Evolutionary conservation across 1,140 invertebrate genomes (phyloP), one percentile per base, ranked within the genome.

Genomic region (Trichogramma pretiosum): DNA sequence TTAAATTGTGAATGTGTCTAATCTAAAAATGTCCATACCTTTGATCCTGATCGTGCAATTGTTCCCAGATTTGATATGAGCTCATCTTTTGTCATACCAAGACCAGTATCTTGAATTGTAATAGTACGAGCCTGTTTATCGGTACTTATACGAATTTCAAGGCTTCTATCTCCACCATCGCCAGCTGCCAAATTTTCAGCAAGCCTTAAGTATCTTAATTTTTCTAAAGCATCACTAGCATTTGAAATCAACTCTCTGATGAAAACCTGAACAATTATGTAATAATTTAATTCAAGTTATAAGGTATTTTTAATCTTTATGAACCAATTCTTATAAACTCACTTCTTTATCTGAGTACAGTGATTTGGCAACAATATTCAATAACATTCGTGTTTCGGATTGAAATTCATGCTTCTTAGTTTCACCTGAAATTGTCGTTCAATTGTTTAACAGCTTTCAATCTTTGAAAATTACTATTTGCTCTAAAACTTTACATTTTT

Each of bases 311-410:
- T 10, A 46, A 17, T 21, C 17, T 21, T n/a, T 38, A 9, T 38
- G 21, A 38, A 23, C 16, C 14, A 18, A 30, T 26, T 34, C 28
- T 18, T 8, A 8, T 41, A 37, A 32, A 45, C 50, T 65, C 71
- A 92, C 89, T 75, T 98, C 94, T 73, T 96, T 95, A 59, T 98
- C 93, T 0, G 93, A 97, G 74, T 98, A 98, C 10, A 98, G 73
- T 2, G 93, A 97, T 61, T 90, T 88, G 2, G 95, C 94, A 9
- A 98, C 94, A 72, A 98, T 98, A 65, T 98, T 92, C 19, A 98
- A 67, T 10, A 98, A 66, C 84, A 95, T 94, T 54, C 84, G 76
- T 0, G 93, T 98, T 75, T 98, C 94, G 1, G 95, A 94, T 67
- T 97, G 90, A 67, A 98, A 98, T 68, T 97, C 85, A 71, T 83